Base-by-base conservation (phyloP, 2,797 vertebrate genomes). In the Rallus crepitans region DNA sequence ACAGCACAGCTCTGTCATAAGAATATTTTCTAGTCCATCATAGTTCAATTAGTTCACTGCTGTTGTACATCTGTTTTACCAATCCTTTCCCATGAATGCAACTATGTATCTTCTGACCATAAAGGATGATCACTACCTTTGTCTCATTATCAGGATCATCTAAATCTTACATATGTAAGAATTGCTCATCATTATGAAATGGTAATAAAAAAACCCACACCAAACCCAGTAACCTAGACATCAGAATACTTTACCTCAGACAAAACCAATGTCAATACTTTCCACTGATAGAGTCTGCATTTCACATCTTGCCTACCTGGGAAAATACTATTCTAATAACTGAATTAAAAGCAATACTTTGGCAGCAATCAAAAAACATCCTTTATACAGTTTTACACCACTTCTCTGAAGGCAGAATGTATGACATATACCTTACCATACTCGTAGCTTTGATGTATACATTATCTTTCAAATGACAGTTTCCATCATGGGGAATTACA, bases 391-490 rank as follows among this genome's bases (percentile, higher is more conserved):
- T 65, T 79, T 87, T 55, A 70, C 21, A 55, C 15, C 11, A 13
- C 6, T 39, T 61, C 28, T 50, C 64, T 78, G 66, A 93, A 95
- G 52, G 35, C 18, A 93, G 57, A 93, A 83, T 50, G 42, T 65
- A 96, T 68, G 90, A 94, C 91, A 92, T 97, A 96, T 96, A 85
- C 92, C 98, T 98, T 98, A 99, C 99, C 99, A 99, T 99, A 97
- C 94, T 98, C 13, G 99, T 98, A 63, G 99, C 99, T 93, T 98
- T 99, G 66, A 98, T 88, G 95, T 99, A 99, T 81, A 99, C 89
- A 10, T 99, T 99, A 97, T 99, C 98, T 96, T 99, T 98, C 97
- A 99, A 98, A 96, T 99, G 99, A 97, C 99, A 99, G 80, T 97
- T 98, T 48, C 99, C 99, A 6, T 99, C 99, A 27, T 99, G 98